These are phyloP conservation scores for Campylomormyrus numenius DNA, from an alignment of 2,113 vertebrate genomes.

Conservation along the genomic window DNA sequence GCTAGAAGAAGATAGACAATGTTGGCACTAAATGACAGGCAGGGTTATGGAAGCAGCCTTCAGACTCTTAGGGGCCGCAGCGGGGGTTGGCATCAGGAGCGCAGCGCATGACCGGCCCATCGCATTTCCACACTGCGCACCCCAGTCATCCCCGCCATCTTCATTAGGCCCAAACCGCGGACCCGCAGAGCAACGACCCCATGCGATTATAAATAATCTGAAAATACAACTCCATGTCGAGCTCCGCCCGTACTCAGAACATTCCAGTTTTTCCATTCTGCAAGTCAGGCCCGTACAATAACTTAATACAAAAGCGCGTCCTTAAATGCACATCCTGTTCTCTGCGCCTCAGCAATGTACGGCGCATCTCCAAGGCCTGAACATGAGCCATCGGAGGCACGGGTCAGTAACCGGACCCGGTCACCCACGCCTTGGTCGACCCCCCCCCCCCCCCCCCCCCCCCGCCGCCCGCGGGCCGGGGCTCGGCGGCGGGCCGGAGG, in stretches of 20 bases:
- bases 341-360: not conserved
- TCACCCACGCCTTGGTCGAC: not conserved
- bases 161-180: not conserved
- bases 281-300: not conserved
- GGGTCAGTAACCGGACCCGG: not conserved
- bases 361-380: not conserved
- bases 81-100: not conserved
- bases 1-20: not conserved
- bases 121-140: not conserved
- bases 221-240: not conserved
- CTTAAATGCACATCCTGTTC: not conserved
- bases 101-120: not conserved
- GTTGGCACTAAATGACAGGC: not conserved
- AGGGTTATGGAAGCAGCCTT: not conserved
- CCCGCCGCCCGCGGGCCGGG: too few species aligned
- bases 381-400: too few species aligned
- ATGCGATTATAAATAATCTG: not conserved
- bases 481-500: too few species aligned
- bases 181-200: not conserved
- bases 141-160: not conserved
- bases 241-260: not conserved
- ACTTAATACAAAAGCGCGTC: not conserved
- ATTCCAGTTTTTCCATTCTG: not conserved
- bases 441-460: not conserved
- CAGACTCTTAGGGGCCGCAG: not conserved